Evolutionary conservation across 2,113 vertebrate genomes (phyloP).

Genomic region (Geothlypis trichas): DNA sequence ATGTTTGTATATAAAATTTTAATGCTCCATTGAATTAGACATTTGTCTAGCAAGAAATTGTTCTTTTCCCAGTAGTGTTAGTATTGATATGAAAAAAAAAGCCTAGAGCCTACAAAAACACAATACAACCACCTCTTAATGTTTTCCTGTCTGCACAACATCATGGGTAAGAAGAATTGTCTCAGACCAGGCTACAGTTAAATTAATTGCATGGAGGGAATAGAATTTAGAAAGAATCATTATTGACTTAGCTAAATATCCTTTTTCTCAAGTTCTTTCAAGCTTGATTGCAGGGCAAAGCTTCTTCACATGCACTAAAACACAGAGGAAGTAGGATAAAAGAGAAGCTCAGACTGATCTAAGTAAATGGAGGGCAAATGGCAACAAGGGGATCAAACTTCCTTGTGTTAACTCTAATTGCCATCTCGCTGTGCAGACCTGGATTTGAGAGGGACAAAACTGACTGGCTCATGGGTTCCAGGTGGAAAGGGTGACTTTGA

Average conservation of each 20-base stretch:
- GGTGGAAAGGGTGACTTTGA: neutral
- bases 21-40: neutral
- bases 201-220: neutral
- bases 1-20: neutral
- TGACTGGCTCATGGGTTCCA: neutral
- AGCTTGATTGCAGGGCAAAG: neutral
- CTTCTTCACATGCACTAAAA: neutral
- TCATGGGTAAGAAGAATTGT: neutral
- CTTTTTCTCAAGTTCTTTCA: neutral
- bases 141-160: neutral
- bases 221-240: neutral
- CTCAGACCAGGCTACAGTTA: neutral
- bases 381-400: neutral
- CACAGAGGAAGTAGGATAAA: neutral
- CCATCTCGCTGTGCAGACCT: accelerated
- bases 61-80: neutral
- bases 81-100: neutral
- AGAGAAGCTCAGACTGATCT: neutral
- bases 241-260: neutral
- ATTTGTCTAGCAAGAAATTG: neutral
- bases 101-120: neutral
- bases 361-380: neutral
- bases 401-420: neutral
- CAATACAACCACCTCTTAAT: neutral
- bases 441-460: neutral